Percentiles rank a stretch among this genome's conserved stretches.
These are phyloP conservation scores for Corythoichthys intestinalis DNA, from an alignment of 2,113 vertebrate genomes.

Conservation along the genomic window DNA sequence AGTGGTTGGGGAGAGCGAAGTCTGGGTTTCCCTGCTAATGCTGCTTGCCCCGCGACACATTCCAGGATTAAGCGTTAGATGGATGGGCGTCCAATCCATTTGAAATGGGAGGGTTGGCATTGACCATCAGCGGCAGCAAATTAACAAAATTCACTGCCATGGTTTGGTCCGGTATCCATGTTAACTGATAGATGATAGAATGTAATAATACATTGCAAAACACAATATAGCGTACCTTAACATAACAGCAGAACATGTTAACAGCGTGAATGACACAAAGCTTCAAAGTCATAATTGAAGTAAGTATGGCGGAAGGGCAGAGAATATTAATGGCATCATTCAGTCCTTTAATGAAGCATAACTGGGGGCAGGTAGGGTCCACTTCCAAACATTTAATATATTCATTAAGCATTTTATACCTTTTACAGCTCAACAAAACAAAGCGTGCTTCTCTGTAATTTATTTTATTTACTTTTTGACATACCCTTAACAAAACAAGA, in stretches of 20 bases:
- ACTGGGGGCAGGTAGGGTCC: not conserved
- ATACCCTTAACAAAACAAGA: not conserved
- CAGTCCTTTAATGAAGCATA: slow-evolving; percentile 6
- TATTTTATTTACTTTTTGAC: not conserved
- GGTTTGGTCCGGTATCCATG: no score
- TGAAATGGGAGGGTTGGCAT: no score
- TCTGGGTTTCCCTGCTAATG: no score
- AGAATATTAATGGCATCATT: slow-evolving; percentile 8
- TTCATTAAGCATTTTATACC: not conserved
- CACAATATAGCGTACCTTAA: not conserved
- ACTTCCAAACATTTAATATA: not conserved
- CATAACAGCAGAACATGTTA: not conserved
- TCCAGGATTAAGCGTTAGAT: no score
- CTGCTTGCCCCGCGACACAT: no score
- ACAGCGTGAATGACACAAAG: not conserved
- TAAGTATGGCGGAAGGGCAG: not conserved
- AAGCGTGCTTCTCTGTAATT: not conserved
- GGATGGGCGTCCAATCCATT: no score
- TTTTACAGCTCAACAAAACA: not conserved
- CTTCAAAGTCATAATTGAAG: not conserved
- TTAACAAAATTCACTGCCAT: no score
- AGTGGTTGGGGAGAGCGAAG: no score
- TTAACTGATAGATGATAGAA: no score
- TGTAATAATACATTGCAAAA: not conserved
- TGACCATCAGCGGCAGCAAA: no score